Evolutionary conservation across 53 echinoderm and acorn worm species (phyloP).

Genomic region (Hippasteria phrygiana): DNA sequence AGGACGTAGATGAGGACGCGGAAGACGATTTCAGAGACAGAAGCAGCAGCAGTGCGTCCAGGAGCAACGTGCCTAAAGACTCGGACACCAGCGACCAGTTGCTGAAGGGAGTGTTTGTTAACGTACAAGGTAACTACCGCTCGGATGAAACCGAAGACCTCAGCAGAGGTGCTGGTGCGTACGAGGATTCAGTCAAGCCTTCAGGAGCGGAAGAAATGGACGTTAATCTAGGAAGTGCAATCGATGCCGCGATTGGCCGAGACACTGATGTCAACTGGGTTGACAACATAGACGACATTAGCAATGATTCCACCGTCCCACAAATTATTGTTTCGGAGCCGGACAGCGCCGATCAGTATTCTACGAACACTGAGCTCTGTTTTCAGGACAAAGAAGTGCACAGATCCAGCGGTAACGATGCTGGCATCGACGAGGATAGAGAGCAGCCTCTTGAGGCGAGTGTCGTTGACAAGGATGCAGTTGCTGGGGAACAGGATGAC

Average conservation of each 20-base stretch:
- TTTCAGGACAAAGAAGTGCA: neutral
- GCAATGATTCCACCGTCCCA: neutral
- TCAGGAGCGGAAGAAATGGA: neutral
- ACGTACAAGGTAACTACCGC: neutral
- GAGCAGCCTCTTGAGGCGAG: neutral
- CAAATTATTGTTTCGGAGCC: neutral
- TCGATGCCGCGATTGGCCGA: neutral
- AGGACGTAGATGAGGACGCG: constrained; percentile 33
- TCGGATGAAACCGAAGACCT: neutral
- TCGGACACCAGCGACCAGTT: neutral
- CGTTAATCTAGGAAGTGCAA: neutral
- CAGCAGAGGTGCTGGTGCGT: neutral
- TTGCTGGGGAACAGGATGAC: neutral
- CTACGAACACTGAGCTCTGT: neutral
- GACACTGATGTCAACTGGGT: neutral
- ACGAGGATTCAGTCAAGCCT: neutral
- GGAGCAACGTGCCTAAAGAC: no score
- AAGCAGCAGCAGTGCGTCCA: neutral
- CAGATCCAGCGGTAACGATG: neutral
- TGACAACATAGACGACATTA: neutral
- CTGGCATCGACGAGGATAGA: neutral
- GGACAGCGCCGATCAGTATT: neutral
- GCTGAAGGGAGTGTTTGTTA: neutral
- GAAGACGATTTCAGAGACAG: neutral
- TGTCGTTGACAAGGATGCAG: neutral